Evolutionary conservation across 2,797 vertebrate genomes (phyloP).

Genomic region (Mionectes olivaceus): DNA sequence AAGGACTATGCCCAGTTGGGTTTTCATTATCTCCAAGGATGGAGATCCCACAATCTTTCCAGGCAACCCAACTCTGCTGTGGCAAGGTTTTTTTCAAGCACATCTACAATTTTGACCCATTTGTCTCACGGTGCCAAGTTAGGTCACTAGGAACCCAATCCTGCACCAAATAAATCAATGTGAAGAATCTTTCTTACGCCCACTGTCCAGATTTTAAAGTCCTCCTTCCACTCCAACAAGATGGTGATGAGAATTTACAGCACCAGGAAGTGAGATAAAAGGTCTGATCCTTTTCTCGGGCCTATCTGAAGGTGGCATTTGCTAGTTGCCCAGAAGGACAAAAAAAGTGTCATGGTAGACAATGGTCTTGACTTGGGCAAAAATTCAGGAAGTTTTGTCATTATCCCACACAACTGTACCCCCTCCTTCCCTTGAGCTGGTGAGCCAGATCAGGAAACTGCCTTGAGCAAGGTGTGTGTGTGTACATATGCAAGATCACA

Average conservation of each 20-base stretch:
- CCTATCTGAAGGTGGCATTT: neutral
- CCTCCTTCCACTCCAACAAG: neutral
- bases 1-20: neutral
- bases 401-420: neutral
- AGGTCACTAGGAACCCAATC: neutral
- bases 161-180: neutral
- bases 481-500: neutral
- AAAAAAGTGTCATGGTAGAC: neutral
- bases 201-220: neutral
- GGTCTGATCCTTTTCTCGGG: neutral
- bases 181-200: neutral
- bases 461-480: neutral
- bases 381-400: neutral
- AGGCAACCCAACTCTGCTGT: neutral
- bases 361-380: neutral
- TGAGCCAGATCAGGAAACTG: neutral
- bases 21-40: neutral
- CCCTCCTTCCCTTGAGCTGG: neutral
- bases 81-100: neutral
- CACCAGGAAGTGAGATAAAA: neutral
- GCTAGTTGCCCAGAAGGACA: neutral
- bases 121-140: neutral
- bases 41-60: neutral
- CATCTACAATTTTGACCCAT: neutral
- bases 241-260: neutral